phyloP scores from a whole-genome alignment of 2,113 vertebrate genomes.

The Diglossa brunneiventris region DNA sequence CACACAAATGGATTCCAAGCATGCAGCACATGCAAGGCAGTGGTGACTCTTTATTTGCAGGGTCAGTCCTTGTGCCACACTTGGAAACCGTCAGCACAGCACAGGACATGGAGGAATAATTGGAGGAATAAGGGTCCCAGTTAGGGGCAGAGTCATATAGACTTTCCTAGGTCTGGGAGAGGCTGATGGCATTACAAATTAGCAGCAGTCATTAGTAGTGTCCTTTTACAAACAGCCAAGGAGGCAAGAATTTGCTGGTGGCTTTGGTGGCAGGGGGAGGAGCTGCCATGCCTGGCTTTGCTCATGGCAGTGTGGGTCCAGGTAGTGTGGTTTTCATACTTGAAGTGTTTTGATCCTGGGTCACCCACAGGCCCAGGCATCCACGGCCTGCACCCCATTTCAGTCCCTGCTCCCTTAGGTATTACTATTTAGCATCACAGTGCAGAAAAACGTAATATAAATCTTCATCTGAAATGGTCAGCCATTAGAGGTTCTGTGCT shows the following conservation, averaged over 20 bases:
- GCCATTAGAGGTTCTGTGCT: not conserved
- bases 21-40: slow-evolving; percentile 2
- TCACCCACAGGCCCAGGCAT: not conserved
- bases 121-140: not conserved
- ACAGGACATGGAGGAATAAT: not conserved
- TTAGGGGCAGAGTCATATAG: not conserved
- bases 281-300: not conserved
- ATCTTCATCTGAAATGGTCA: not conserved
- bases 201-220: not conserved
- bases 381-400: not conserved
- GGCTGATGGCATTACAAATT: not conserved
- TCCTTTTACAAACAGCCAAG: not conserved
- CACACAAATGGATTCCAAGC: slow-evolving; percentile 18
- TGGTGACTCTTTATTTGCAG: slow-evolving; percentile 2
- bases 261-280: not conserved
- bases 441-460: not conserved
- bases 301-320: slow-evolving; percentile 2
- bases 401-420: not conserved
- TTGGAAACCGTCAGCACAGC: not conserved
- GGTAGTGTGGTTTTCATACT: not conserved
- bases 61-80: not conserved
- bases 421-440: not conserved
- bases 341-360: slow-evolving; percentile 6
- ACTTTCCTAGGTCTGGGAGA: not conserved
- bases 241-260: not conserved